Conservation (phyloP, 2,797 vertebrate genomes). For the Sarcophilus harrisii region DNA sequence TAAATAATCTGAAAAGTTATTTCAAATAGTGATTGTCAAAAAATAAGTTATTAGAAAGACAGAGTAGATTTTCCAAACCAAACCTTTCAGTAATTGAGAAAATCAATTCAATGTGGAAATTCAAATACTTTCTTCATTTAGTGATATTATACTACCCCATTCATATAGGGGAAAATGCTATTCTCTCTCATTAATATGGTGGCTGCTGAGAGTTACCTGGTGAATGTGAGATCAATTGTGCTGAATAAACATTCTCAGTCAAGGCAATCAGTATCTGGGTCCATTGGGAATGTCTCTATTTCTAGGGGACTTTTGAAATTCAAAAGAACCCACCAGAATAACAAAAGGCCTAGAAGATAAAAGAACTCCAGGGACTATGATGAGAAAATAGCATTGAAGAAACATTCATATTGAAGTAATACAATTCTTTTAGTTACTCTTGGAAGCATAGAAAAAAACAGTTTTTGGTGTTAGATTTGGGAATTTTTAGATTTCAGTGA, state of each 20-base stretch:
- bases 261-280: background rate
- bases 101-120: background rate
- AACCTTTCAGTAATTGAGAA: background rate
- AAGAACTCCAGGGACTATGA: background rate
- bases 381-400: background rate
- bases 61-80: background rate
- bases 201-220: background rate
- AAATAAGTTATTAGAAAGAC: background rate
- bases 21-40: background rate
- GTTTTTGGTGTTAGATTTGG: background rate
- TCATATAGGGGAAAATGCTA: background rate
- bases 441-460: background rate
- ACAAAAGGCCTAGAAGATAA: background rate
- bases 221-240: background rate
- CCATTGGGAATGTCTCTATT: background rate
- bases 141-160: background rate
- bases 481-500: background rate
- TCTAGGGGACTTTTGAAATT: constrained; percentile 5
- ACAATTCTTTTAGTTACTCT: background rate
- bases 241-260: background rate
- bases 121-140: background rate
- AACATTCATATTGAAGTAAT: background rate
- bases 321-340: background rate
- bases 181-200: background rate
- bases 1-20: background rate